Evolutionary conservation across 2,888 invertebrate species (phyloP).

Genomic region (Sinhomidia bicolor): DNA sequence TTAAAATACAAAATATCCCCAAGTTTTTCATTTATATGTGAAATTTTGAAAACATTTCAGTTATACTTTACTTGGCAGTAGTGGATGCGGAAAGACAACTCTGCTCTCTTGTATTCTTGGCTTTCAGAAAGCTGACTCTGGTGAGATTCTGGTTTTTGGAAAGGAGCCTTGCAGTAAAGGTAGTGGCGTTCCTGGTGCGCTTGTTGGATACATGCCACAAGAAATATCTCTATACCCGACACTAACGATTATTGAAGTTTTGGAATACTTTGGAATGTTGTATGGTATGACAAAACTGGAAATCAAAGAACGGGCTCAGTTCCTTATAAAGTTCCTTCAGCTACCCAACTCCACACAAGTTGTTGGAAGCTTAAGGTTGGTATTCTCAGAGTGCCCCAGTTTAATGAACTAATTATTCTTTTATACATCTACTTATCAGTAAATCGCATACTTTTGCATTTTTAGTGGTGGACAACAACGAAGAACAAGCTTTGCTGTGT

Average conservation of each 20-base stretch:
- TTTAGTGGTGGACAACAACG: slow-evolving; percentile 82
- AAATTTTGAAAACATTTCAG: too few species aligned
- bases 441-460: neutral
- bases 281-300: slow-evolving; percentile 94
- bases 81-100: slow-evolving; percentile 95
- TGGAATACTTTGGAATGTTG: slow-evolving; percentile 98
- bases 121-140: slow-evolving; percentile 90
- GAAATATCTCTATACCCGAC: slow-evolving; percentile 94
- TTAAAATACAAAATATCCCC: too few species aligned
- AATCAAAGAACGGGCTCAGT: slow-evolving; percentile 90
- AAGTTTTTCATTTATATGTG: too few species aligned
- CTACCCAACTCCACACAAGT: slow-evolving; percentile 85
- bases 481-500: slow-evolving; percentile 82
- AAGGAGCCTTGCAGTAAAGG: slow-evolving; percentile 89
- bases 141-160: slow-evolving; percentile 94
- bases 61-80: slow-evolving; percentile 96
- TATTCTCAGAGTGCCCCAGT: neutral
- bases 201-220: slow-evolving; percentile 72
- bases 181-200: slow-evolving; percentile 91
- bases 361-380: slow-evolving; percentile 31
- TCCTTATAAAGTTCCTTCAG: slow-evolving; percentile 94
- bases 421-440: too few species aligned
- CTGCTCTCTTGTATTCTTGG: slow-evolving; percentile 95
- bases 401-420: too few species aligned
- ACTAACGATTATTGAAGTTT: slow-evolving; percentile 95